Percentiles rank a stretch among this genome's conserved stretches.
These are phyloP conservation scores for Nomada fabriciana DNA, from an alignment of 2,888 invertebrate genomes.

Conservation along the genomic window DNA sequence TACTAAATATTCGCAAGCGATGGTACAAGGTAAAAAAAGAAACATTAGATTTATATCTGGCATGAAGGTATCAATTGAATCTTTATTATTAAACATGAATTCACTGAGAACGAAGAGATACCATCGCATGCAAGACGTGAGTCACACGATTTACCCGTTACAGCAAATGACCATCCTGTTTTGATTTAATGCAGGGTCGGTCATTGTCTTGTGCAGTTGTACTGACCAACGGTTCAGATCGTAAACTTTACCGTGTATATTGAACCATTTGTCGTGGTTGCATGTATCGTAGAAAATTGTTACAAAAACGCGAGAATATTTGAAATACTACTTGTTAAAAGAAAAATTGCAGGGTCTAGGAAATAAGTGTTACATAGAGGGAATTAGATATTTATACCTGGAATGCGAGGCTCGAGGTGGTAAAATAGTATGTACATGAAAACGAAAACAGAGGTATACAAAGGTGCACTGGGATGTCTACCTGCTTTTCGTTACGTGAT, in stretches of 20 bases:
- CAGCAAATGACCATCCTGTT: conserved; percentile 22
- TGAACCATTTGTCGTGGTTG: background rate
- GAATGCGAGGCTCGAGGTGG: too few relatives aligned
- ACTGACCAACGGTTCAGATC: background rate
- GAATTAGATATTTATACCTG: too few relatives aligned
- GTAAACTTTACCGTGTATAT: background rate
- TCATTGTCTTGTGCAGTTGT: conserved; percentile 15
- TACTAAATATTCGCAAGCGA: too few relatives aligned
- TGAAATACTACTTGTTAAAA: too few relatives aligned
- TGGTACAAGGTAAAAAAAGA: background rate
- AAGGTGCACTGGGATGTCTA: background rate
- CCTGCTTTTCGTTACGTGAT: conserved; percentile 17
- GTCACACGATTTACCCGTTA: conserved; percentile 31
- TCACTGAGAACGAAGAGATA: background rate
- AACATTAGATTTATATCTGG: background rate
- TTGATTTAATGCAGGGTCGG: conserved; percentile 20
- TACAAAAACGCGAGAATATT: background rate
- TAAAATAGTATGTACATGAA: too few relatives aligned
- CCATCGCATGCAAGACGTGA: conserved; percentile 34
- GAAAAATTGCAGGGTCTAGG: too few relatives aligned
- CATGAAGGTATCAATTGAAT: background rate
- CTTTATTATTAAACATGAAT: background rate
- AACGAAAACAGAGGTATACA: too few relatives aligned
- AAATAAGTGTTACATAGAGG: too few relatives aligned
- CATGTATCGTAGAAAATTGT: background rate